Percentiles rank a stretch among this genome's conserved stretches.
Conservation (phyloP, 1,140 invertebrate genomes). For the Ips nitidus region DNA sequence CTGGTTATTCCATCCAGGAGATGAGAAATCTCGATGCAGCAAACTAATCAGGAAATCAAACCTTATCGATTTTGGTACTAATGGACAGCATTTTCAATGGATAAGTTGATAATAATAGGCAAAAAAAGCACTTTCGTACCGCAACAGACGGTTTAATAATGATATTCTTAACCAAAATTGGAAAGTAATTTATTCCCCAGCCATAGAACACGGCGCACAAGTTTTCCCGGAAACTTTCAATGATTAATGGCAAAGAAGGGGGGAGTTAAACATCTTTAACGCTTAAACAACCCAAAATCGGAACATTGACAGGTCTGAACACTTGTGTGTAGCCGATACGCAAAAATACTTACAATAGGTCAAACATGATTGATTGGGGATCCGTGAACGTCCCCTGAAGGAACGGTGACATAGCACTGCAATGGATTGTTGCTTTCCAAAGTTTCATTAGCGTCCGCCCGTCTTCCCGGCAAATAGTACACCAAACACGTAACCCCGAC, state of each 20-base stretch:
- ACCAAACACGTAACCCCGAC: conserved; percentile 77
- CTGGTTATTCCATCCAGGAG: not conserved
- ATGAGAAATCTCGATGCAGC: not conserved
- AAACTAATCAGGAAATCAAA: not conserved
- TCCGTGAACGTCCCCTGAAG: conserved; percentile 42
- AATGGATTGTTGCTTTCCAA: conserved; percentile 41
- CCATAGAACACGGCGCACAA: not conserved
- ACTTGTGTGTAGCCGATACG: too few species aligned
- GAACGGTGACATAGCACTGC: conserved; percentile 51
- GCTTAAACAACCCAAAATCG: not conserved
- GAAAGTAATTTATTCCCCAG: conserved; percentile 2
- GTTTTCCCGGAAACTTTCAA: not conserved
- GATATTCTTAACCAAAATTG: conserved; percentile 6
- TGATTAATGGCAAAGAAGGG: conserved; percentile 11
- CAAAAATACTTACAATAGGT: conserved; percentile 34
- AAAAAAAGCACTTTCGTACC: too few species aligned
- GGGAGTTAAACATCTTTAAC: conserved; percentile 5
- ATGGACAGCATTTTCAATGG: too few species aligned
- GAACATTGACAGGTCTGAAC: not conserved
- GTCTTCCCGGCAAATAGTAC: conserved; percentile 69
- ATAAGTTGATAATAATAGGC: too few species aligned
- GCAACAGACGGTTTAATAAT: not conserved
- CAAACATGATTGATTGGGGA: conserved; percentile 52
- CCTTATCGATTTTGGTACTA: not conserved
- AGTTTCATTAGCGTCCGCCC: conserved; percentile 43